A percentile compares a stretch with the other conserved stretches of the same genome.
Conservation (phyloP, 2,797 vertebrate species). For the Mormyrops attenuatus region DNA sequence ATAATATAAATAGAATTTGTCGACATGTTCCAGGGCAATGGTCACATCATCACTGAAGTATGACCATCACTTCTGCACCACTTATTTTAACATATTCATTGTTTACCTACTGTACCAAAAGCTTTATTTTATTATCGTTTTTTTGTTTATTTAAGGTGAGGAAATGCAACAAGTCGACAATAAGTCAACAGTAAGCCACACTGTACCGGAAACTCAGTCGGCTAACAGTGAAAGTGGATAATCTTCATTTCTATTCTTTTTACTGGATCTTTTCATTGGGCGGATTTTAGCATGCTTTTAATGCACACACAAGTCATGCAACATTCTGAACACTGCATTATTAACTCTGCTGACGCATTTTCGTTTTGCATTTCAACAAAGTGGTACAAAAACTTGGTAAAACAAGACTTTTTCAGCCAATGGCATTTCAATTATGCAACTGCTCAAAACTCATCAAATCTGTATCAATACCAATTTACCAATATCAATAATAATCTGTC, state of each 20-base stretch:
- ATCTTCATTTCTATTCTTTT: neutral
- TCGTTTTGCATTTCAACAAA: neutral
- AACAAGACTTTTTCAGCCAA: neutral
- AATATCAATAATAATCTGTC: conserved; percentile 23
- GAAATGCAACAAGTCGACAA: neutral
- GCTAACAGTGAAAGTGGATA: neutral
- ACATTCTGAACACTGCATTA: neutral
- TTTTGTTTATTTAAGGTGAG: neutral
- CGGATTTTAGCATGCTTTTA: neutral
- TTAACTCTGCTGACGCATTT: neutral
- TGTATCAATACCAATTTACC: conserved; percentile 97
- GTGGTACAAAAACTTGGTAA: neutral
- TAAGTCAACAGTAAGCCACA: neutral
- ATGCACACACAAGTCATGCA: neutral
- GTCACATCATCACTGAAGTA: neutral
- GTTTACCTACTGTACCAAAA: neutral
- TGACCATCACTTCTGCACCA: neutral
- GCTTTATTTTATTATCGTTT: neutral
- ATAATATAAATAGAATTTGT: neutral
- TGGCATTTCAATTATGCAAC: conserved; percentile 9
- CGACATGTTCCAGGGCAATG: neutral
- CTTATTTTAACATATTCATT: neutral
- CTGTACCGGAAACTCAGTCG: neutral
- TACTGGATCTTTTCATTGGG: neutral
- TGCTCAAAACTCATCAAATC: conserved; percentile 77